Base-by-base conservation (phyloP, 2,797 vertebrate genomes). In the Sebastiscus tertius region DNA sequence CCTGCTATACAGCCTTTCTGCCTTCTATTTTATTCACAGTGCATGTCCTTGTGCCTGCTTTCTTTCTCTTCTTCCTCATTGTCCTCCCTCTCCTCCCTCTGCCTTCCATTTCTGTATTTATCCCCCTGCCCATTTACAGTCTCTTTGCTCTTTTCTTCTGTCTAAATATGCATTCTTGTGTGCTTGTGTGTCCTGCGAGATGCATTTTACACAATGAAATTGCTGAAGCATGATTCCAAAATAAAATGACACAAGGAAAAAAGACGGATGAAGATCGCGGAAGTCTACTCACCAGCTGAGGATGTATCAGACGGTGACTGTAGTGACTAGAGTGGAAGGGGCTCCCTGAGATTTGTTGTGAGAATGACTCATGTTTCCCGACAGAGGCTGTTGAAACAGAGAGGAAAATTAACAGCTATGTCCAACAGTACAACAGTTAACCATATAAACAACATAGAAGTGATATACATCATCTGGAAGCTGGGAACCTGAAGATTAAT, bases 351-450 rank as follows among this genome's bases (percentile, higher is more conserved):
- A 87, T 82, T 49, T 85, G 73, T 61, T 73, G 59, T 75, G 42
- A 81, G 77, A 79, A 54, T 79, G 81, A 83, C 66, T 89, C 82
- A 88, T 75, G 81, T 79, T 72, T 88, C 80, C 67, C 64, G 1
- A 31, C 56, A 74, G 83, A 73, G 75, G 39, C 67, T 75, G 73
- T 67, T 74, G 75, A 83, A 80, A 76, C 62, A 64, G 70, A 65
- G 4, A 80, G 64, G 88, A 72, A 87, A 83, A 80, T 84, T 81
- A 89, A 82, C 82, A 90, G 78, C 85, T 88, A 85, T 74, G 78
- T 85, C 68, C 42, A 49, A 49, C 42, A 49, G 42, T 49, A 49
- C 42, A 49, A 20, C 16, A 49, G 16, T 49, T 49, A 49, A 20
- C 42, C 16, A 20, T 3, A 49, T 8, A n/a, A 0, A 1, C 18